A percentile compares a stretch with the other conserved stretches of the same genome.
Evolutionary conservation across 2,113 vertebrate genomes (phyloP).

Genomic region (Dipodomys stephensi): DNA sequence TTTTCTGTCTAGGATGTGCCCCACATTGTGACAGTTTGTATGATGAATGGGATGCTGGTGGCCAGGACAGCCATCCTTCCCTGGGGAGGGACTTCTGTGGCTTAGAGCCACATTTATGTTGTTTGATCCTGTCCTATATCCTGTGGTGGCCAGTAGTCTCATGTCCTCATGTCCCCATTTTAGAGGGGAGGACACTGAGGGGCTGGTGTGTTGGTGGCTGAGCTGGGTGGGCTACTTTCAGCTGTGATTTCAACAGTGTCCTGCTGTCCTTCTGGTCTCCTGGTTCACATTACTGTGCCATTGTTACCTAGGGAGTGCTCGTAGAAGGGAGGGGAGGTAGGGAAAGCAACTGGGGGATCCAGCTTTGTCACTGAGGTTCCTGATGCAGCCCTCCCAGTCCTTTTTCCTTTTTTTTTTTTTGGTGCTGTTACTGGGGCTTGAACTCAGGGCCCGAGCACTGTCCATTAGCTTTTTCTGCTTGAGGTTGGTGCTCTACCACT

Average conservation of each 20-base stretch:
- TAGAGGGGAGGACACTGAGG: neutral
- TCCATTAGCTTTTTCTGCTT: too few species aligned
- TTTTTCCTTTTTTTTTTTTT: too few species aligned
- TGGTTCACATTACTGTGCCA: too few species aligned
- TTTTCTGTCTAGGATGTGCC: neutral
- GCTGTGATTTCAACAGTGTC: neutral
- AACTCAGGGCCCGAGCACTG: too few species aligned
- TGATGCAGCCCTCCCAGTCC: too few species aligned
- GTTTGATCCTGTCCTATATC: neutral
- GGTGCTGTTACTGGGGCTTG: too few species aligned
- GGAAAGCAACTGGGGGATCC: neutral
- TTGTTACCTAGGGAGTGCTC: neutral
- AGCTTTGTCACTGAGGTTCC: neutral
- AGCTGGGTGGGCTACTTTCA: neutral
- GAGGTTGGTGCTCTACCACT: too few species aligned
- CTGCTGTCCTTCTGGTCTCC: neutral
- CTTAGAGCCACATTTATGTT: accelerated
- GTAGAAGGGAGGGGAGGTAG: neutral
- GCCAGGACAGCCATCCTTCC: accelerated
- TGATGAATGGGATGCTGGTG: accelerated
- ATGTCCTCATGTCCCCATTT: neutral
- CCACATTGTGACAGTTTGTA: accelerated
- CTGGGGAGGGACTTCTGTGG: accelerated
- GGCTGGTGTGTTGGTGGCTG: neutral
- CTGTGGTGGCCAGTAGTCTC: accelerated